A percentile compares a stretch with the other conserved stretches of the same genome.
Evolutionary conservation across 2,113 vertebrate genomes (phyloP).

Genomic region (Ciconia maguari): DNA sequence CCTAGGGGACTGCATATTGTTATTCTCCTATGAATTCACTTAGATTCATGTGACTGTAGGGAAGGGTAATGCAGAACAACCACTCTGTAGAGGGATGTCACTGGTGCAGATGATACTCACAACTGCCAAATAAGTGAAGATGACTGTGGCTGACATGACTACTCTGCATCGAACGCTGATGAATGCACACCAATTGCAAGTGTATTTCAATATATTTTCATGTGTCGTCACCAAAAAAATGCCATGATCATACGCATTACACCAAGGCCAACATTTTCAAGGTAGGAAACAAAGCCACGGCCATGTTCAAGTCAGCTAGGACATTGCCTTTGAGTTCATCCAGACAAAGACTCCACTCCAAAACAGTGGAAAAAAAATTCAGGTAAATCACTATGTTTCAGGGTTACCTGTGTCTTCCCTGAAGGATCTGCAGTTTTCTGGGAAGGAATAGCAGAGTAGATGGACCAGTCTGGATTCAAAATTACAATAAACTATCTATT

Average conservation of each 20-base stretch:
- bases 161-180: neutral
- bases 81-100: neutral
- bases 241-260: fast-evolving
- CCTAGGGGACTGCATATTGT: neutral
- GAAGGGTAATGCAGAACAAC: neutral
- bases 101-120: neutral
- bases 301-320: neutral
- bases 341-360: neutral
- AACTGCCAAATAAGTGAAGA: neutral
- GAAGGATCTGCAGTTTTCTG: neutral
- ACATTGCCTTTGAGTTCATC: neutral
- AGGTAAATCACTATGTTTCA: neutral
- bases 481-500: neutral
- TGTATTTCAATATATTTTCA: neutral
- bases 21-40: neutral
- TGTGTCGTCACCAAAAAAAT: neutral
- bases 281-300: neutral
- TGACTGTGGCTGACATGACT: neutral
- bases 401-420: neutral
- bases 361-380: neutral
- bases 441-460: neutral
- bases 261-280: neutral
- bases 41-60: neutral
- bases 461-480: neutral
- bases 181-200: neutral